Evolutionary conservation across 2,113 vertebrate species (phyloP).

Genomic region (Lampris incognitus): DNA sequence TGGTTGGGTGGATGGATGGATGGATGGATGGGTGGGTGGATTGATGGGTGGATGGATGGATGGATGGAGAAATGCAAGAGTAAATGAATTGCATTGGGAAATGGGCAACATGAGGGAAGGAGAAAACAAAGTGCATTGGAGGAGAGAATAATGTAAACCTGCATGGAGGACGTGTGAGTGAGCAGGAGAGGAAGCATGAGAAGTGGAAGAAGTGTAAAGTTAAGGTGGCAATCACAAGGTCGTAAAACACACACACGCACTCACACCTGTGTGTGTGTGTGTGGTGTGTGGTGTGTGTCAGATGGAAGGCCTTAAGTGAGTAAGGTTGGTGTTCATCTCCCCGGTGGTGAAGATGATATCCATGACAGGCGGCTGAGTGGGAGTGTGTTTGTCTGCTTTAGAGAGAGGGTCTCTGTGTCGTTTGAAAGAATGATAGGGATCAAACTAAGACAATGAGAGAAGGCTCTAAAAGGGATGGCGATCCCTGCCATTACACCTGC

Average conservation of each 20-base stretch:
- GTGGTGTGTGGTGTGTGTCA: slow-evolving; percentile 1
- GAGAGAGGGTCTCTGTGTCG: not conserved
- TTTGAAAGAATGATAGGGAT: too few relatives aligned
- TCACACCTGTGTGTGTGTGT: not conserved
- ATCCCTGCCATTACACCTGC: too few relatives aligned
- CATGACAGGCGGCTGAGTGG: slow-evolving; percentile 4
- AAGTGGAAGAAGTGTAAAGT: slow-evolving; percentile 47
- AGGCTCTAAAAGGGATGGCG: too few relatives aligned
- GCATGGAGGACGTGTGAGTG: slow-evolving; percentile 30
- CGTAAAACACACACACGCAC: not conserved
- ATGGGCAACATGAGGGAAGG: slow-evolving; percentile 4
- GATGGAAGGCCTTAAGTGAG: slow-evolving; percentile 10
- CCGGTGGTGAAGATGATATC: slow-evolving; percentile 1
- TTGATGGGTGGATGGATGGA: too few relatives aligned
- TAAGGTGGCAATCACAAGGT: slow-evolving; percentile 47
- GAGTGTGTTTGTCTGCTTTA: not conserved
- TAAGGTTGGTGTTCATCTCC: not conserved
- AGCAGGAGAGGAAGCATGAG: slow-evolving; percentile 33
- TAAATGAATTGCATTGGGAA: not conserved
- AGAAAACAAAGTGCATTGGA: not conserved
- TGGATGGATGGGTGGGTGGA: too few relatives aligned
- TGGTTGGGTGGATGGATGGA: too few relatives aligned
- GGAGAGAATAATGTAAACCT: slow-evolving; percentile 29
- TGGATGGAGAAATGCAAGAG: not conserved
- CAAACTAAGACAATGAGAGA: too few relatives aligned